Base-by-base conservation (phyloP, 2,888 invertebrate genomes). In the Trichogramma evanescens region DNA sequence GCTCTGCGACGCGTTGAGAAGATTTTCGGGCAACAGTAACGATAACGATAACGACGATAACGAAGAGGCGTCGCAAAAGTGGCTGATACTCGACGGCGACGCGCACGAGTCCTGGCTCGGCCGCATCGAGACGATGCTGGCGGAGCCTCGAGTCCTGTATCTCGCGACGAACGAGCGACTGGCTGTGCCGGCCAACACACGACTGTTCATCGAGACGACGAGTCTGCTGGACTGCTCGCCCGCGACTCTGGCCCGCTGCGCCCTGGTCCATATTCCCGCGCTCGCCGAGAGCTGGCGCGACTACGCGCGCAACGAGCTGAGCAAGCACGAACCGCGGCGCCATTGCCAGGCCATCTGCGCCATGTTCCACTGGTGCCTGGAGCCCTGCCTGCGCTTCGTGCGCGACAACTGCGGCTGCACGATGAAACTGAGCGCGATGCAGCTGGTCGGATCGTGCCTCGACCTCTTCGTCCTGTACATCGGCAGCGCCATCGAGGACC, bases 71-170 rank as follows among this genome's bases (percentile, higher is more conserved):
- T 26, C 2, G 79, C 74, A 81, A 54, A 83, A 83, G 54, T 86
- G 85, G 85, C 75, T 86, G 5, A 76, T 86, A 58, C 83, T 86
- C 70, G 86, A 86, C 69, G 86, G 86, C 2, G 82, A 84, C 3
- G 80, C 86, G 26, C 82, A 82, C 67, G 79, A 81, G 13, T 77
- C 79, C 9, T 84, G 84, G 83, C 80, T 83, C 61, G 85, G 26
- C 3, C 26, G 26, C 26, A 26, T 26, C 26, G 26, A 26, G 26
- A 26, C 26, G 26, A 26, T 26, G 26, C 26, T 26, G 26, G 26
- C 26, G 2, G 26, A 26, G 26, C 26, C 26, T 54, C 82, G 81
- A 70, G 82, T 82, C 66, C 74, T 86, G 48, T 82, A 83, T 67
- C 74, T 85, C 48, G 79, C 81, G 73, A 83, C 83, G 46, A 84